Base-by-base conservation (phyloP, 2,797 vertebrate genomes). In the Stomatorhinus walkeri region DNA sequence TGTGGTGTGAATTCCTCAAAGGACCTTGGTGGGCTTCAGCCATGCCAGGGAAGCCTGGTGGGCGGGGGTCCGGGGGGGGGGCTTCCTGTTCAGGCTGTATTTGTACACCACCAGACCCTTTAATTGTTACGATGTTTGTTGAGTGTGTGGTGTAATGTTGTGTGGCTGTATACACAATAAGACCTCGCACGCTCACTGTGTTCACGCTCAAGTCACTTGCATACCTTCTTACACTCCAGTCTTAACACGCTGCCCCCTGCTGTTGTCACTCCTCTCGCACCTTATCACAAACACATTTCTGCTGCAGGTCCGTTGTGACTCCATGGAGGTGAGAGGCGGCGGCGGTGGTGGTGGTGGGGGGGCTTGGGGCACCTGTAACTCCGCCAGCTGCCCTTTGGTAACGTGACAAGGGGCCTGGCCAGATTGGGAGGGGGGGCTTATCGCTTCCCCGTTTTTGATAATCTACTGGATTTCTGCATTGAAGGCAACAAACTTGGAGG, bases 61-160 rank as follows among this genome's bases (percentile, higher is more conserved):
- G 68, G 56, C 1, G 85, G 72, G 52, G 88, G 51, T 43, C n/a
- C n/a, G 36, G 85, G 52, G 52, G 54, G 16, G 54, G 2, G 10
- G 2, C 49, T 79, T 81, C 68, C 76, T 64, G 2, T 84, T 89
- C 40, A 68, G 52, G 12, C 28, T 12, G 16, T 49, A 16, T 61
- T 12, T 24, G 19, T 8, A 10, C 14, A 3, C 81, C 12, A 3
- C 19, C 2, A 40, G 10, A 4, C 6, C 14, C 16, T 61, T 56
- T 88, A 84, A 91, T 56, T 91, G 90, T 48, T 88, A 90, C 1
- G n/a, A 10, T 89, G 81, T 48, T 28, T 46, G 10, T 12, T 28
- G 22, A 85, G 24, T 40, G 85, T 8, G 46, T 52, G 22, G 56
- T n/a, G 14, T 19, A 7, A 22, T 84, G 43, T 40, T 14, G 22